Percentiles rank a stretch among this genome's conserved stretches.
These are phyloP conservation scores for Chaitophorus viminalis DNA, from an alignment of 2,888 invertebrate genomes.

Conservation along the genomic window DNA sequence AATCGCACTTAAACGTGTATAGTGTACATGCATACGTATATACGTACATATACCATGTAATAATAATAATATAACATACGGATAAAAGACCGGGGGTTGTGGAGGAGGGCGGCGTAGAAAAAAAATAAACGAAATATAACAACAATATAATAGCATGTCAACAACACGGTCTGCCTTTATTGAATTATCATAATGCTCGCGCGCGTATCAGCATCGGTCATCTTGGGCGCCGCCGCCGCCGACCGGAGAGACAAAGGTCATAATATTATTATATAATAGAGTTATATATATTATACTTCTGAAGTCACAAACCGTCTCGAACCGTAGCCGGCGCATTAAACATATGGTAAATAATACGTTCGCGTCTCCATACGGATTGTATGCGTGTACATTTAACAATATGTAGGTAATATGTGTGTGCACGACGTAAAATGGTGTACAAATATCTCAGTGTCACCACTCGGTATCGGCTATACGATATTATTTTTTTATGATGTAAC, in stretches of 20 bases:
- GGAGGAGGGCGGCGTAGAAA: background rate
- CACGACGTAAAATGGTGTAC: too few species aligned
- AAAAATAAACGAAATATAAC: background rate
- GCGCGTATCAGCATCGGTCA: constrained; percentile 49
- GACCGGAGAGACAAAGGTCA: constrained; percentile 39
- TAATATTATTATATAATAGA: too few species aligned
- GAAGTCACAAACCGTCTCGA: constrained; percentile 32
- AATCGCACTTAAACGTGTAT: background rate
- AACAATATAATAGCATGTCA: constrained; percentile 49
- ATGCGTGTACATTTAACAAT: too few species aligned
- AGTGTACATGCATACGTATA: background rate
- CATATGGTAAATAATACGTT: constrained; percentile 41
- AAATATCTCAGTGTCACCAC: too few species aligned
- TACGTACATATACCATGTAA: too few species aligned
- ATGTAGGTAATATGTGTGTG: too few species aligned
- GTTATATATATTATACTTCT: too few species aligned
- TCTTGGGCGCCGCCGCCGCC: constrained; percentile 34
- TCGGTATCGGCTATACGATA: too few species aligned
- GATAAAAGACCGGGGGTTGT: background rate
- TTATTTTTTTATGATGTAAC: too few species aligned
- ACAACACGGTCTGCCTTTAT: constrained; percentile 33
- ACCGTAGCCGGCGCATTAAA: constrained; percentile 27
- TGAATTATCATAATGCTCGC: constrained; percentile 40
- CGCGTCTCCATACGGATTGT: constrained; percentile 2
- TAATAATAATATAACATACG: background rate